A percentile compares a stretch with the other conserved stretches of the same genome.
These are phyloP conservation scores for Brachionus manjavacas DNA, from an alignment of 1,140 invertebrate genomes.

Conservation along the genomic window DNA sequence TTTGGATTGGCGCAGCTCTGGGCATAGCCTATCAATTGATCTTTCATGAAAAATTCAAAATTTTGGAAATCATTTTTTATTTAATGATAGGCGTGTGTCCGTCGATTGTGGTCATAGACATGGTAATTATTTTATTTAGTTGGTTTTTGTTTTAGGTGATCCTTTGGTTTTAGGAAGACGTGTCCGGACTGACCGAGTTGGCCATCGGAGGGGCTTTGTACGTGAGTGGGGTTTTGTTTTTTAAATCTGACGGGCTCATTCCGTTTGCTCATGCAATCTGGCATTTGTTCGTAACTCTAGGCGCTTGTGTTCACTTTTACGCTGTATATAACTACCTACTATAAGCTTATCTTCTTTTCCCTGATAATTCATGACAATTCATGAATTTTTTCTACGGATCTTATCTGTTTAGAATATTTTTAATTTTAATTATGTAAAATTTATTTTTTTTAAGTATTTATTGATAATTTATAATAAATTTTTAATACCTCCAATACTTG, in stretches of 20 bases:
- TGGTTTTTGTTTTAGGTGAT: not conserved
- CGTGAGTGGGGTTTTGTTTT: conserved; percentile 79
- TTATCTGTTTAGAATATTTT: too few relatives aligned
- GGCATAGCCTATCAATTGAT: conserved; percentile 83
- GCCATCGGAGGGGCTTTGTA: conserved; percentile 79
- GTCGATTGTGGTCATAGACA: conserved; percentile 58
- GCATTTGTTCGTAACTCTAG: conserved; percentile 84
- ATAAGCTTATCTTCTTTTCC: not conserved
- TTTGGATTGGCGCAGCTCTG: conserved; percentile 76
- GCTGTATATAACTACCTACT: conserved; percentile 44
- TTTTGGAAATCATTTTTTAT: conserved; percentile 81
- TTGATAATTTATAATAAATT: too few relatives aligned
- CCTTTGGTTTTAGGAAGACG: conserved; percentile 62
- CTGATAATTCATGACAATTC: not conserved
- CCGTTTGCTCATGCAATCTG: conserved; percentile 93
- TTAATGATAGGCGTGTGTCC: conserved; percentile 79
- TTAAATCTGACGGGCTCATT: conserved; percentile 84
- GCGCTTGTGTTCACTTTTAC: conserved; percentile 75
- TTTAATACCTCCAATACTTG: too few relatives aligned
- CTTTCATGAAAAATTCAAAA: conserved; percentile 85
- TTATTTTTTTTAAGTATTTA: too few relatives aligned
- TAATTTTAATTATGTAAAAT: too few relatives aligned
- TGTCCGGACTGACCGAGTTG: conserved; percentile 72
- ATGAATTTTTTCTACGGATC: not conserved
- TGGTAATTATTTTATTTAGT: conserved; percentile 32